These are phyloP conservation scores for Agrilus biguttatus DNA, from an alignment of 2,888 invertebrate species.

Conservation along the genomic window DNA sequence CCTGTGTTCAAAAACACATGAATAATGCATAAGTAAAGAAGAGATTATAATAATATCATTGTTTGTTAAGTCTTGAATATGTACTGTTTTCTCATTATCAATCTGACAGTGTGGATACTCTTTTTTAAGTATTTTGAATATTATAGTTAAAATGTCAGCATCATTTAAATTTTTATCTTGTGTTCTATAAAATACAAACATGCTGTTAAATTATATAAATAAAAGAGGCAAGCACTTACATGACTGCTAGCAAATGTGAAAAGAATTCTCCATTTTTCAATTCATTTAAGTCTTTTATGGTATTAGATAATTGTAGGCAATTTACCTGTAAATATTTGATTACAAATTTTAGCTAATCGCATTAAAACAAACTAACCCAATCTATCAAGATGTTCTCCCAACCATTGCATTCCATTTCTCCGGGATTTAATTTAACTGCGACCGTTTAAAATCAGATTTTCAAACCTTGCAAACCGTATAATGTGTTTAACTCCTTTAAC, in stretches of 20 bases:
- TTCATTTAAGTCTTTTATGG: constrained; percentile 15
- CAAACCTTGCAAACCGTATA: too few relatives aligned
- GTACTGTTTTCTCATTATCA: constrained; percentile 5
- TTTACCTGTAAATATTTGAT: constrained; percentile 20
- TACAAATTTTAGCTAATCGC: background rate
- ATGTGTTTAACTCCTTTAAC: too few relatives aligned
- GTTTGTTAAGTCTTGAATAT: constrained; percentile 14
- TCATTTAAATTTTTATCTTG: background rate
- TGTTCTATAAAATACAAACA: constrained; percentile 2
- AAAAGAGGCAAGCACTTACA: constrained; percentile 18
- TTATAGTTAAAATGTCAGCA: background rate
- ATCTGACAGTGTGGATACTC: constrained; percentile 19
- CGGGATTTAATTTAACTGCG: too few relatives aligned
- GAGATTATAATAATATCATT: constrained; percentile 17
- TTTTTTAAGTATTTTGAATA: constrained; percentile 9
- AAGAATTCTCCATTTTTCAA: constrained; percentile 23
- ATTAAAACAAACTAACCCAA: constrained; percentile 18
- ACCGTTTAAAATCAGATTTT: too few relatives aligned
- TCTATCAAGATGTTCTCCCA: constrained; percentile 21
- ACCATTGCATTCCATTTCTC: constrained; percentile 5
- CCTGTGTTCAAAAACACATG: constrained; percentile 24
- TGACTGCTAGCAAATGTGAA: constrained; percentile 17
- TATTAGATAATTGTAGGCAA: constrained; percentile 22
- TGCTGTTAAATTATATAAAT: too few relatives aligned
- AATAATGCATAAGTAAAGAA: constrained; percentile 27